Evolutionary conservation across 2,113 vertebrate genomes (phyloP), one percentile per base, ranked within the genome.

Genomic region (Pitta sordida): DNA sequence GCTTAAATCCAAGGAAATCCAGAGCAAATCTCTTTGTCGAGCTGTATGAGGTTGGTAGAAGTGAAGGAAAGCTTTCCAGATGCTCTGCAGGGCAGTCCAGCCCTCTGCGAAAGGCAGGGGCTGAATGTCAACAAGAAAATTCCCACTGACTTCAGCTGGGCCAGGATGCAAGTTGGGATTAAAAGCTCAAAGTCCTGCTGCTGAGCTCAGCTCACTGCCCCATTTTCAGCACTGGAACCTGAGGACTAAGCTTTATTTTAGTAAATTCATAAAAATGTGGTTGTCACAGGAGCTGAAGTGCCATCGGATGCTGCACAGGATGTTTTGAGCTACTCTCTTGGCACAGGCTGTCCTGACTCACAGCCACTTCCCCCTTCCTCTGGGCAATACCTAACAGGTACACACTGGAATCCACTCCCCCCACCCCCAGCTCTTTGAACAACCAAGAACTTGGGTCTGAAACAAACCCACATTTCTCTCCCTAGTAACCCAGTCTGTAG

Each of bases 1-100:
- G n/a, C 52, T 68, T n/a, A 80, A 86, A 92, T 89, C 81, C 78
- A 58, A 76, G 71, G 83, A 86, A 93, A 93, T 87, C 70, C 6
- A 0, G 49, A 94, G 53, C 53, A 93, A 88, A 95, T 88, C 69
- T 74, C 74, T 64, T 68, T 59, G 79, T 44, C 39, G 82, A 48
- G n/a, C 53, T 71, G 37, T 56, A 51, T n/a, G 39, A 51, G 30
- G 39, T 36, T 70, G 70, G 49, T 71, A 21, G 43, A 68, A 83
- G 41, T 3, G 15, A 74, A 79, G 49, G 65, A 88, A 68, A 51
- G 16, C 23, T 88, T 94, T 90, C 56, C 60, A 75, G 79, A 36
- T 0, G 3, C 65, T 88, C 56, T 75, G 30, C 6, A 9, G 63
- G 63, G 49, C 76, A 89, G 68, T 68, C 39, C 46, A 78, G 14